These are phyloP conservation scores for Drosophila falleni DNA, from an alignment of 2,888 invertebrate species.

Conservation along the genomic window DNA sequence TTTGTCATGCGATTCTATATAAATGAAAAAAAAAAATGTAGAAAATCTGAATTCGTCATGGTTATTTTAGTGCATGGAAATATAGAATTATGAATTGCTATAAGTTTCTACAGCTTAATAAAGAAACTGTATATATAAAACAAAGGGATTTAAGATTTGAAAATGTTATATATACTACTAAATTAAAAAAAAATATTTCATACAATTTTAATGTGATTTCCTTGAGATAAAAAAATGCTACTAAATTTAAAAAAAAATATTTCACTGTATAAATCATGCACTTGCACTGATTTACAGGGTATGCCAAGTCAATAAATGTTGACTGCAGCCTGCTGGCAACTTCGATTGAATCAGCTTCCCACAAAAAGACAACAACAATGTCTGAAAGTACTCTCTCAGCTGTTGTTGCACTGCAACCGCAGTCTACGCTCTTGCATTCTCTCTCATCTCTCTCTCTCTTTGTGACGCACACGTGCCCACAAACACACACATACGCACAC, in stretches of 20 bases:
- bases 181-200: no score
- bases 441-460: no score
- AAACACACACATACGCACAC: no score
- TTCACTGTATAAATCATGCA: background rate
- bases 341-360: background rate
- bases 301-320: background rate
- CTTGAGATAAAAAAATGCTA: no score
- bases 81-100: background rate
- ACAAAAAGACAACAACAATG: conserved; percentile 1
- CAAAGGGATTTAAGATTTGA: no score
- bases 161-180: no score
- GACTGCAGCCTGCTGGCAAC: background rate
- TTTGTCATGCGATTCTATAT: conserved; percentile 45
- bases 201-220: no score
- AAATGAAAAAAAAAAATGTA: background rate
- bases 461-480: conserved; percentile 1
- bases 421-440: conserved; percentile 1
- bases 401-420: conserved; percentile 27
- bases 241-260: no score
- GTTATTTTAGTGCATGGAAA: conserved; percentile 10
- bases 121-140: no score
- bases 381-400: conserved; percentile 21
- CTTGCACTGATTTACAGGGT: conserved; percentile 2
- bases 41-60: conserved; percentile 10
- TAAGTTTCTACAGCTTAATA: no score